Percentiles rank a stretch among this genome's conserved stretches.
These are phyloP conservation scores for Zenarchopterus dispar DNA, from an alignment of 2,797 vertebrate genomes.

Conservation along the genomic window DNA sequence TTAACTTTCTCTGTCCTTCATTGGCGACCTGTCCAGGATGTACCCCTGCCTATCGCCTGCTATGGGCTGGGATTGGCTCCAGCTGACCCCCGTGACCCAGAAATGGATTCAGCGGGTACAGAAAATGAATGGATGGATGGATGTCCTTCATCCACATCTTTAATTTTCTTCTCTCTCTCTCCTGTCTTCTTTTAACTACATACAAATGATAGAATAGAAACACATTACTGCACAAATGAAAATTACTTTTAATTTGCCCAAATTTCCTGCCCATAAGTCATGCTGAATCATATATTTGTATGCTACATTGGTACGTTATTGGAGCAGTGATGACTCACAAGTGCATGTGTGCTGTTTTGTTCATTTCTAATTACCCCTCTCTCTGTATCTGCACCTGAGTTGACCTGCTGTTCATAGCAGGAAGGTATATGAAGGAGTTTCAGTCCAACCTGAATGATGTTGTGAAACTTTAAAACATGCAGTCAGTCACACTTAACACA, in stretches of 20 bases:
- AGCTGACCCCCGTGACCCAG: too few species aligned
- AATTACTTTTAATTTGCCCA: too few species aligned
- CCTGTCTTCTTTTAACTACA: constrained; percentile 16
- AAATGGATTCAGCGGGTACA: too few species aligned
- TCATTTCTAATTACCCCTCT: background rate
- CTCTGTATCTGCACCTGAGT: background rate
- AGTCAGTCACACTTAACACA: background rate
- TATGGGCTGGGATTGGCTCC: too few species aligned
- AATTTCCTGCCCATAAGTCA: too few species aligned
- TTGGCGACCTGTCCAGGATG: too few species aligned
- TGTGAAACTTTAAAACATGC: too few species aligned
- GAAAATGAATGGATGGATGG: too few species aligned
- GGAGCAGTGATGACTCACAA: constrained; percentile 5
- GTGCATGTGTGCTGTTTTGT: too few species aligned
- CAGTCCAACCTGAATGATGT: too few species aligned
- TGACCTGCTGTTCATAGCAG: background rate
- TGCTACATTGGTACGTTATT: background rate
- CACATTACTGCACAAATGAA: constrained; percentile 60
- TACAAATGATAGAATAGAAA: constrained; percentile 45
- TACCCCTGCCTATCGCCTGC: too few species aligned
- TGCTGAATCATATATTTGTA: background rate
- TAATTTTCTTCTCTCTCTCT: background rate
- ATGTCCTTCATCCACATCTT: background rate
- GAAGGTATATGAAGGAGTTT: background rate
- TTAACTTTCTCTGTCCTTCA: background rate